phyloP scores from a whole-genome alignment of 2,888 invertebrate genomes.

The Dasypogon diadema region DNA sequence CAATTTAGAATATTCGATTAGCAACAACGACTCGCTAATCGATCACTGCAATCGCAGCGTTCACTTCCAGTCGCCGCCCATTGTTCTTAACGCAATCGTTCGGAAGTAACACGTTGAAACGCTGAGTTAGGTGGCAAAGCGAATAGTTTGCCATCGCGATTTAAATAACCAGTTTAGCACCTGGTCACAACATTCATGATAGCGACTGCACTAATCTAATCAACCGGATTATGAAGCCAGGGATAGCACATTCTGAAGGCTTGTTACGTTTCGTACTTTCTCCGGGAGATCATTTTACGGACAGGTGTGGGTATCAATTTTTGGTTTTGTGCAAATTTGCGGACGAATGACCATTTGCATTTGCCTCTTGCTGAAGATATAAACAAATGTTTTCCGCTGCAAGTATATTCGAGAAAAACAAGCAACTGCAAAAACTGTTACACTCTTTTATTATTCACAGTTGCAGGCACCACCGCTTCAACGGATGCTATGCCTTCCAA shows the following conservation, averaged over 20 bases:
- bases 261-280: neutral
- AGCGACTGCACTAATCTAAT: neutral
- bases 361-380: too few species aligned
- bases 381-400: too few species aligned
- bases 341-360: too few species aligned
- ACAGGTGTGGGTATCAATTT: too few species aligned
- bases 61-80: conserved; percentile 22
- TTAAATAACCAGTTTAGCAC: conserved; percentile 35
- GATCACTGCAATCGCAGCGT: conserved; percentile 6
- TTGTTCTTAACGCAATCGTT: conserved; percentile 1
- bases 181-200: neutral
- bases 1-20: neutral
- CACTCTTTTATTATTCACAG: too few species aligned
- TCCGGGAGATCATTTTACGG: too few species aligned
- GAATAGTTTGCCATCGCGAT: neutral
- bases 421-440: too few species aligned
- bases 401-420: too few species aligned
- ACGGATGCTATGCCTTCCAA: too few species aligned
- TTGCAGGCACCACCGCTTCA: too few species aligned
- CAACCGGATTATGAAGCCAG: neutral
- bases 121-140: conserved; percentile 11
- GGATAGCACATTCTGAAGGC: conserved; percentile 7
- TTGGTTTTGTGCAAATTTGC: too few species aligned
- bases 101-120: conserved; percentile 22
- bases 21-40: neutral